These are phyloP conservation scores for Telmatherina bonti DNA, from an alignment of 2,797 vertebrate genomes.

Conservation along the genomic window DNA sequence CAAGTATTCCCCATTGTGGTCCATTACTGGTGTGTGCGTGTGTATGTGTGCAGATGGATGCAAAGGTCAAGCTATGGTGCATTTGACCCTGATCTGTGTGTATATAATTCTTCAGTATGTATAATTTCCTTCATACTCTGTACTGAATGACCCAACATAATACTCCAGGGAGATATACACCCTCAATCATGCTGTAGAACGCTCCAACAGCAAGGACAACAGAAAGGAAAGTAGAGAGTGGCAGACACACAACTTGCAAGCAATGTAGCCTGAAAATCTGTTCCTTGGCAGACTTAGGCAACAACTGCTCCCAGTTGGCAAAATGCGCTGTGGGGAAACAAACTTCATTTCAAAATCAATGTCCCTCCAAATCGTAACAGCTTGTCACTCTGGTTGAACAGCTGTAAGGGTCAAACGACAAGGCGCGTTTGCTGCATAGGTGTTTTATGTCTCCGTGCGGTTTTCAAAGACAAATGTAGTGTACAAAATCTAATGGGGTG, in stretches of 20 bases:
- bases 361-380: slow-evolving; percentile 51
- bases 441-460: slow-evolving; percentile 16
- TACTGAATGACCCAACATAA: slow-evolving; percentile 51
- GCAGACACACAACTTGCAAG: slow-evolving; percentile 39
- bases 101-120: slow-evolving; percentile 3
- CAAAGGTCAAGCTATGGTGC: slow-evolving; percentile 38
- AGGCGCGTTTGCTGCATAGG: slow-evolving; percentile 13
- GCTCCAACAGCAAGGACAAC: slow-evolving; percentile 46
- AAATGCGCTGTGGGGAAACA: slow-evolving; percentile 53
- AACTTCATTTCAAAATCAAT: slow-evolving; percentile 68
- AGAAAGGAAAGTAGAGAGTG: slow-evolving; percentile 29
- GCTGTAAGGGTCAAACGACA: slow-evolving; percentile 40
- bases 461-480: slow-evolving; percentile 8
- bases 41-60: neutral
- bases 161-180: slow-evolving; percentile 28
- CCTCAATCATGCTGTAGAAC: slow-evolving; percentile 42
- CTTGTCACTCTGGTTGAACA: slow-evolving; percentile 55
- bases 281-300: slow-evolving; percentile 32
- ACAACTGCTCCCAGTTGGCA: slow-evolving; percentile 44
- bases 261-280: slow-evolving; percentile 38
- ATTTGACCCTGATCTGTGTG: slow-evolving; percentile 40
- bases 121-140: slow-evolving; percentile 45
- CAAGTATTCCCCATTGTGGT: slow-evolving; percentile 16
- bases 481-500: slow-evolving; percentile 13
- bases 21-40: neutral